Percentiles rank a stretch among this genome's conserved stretches.
These are phyloP conservation scores for Drosophila fulvimacula DNA, from an alignment of 2,888 invertebrate species.

Conservation along the genomic window DNA sequence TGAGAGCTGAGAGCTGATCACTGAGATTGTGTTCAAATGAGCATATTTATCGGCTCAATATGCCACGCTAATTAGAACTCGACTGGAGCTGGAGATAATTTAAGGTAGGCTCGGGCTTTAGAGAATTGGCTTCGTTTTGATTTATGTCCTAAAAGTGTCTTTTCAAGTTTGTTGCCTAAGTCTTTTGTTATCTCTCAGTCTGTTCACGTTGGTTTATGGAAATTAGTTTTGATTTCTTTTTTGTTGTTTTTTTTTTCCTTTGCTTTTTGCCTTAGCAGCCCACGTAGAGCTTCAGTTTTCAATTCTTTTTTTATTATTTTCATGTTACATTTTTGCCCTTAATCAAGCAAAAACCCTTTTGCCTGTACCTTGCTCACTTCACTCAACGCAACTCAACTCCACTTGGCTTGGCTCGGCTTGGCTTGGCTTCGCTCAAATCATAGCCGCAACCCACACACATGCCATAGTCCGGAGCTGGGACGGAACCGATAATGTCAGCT, in stretches of 20 bases:
- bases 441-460: slow-evolving; percentile 69
- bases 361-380: slow-evolving; percentile 49
- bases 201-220: slow-evolving; percentile 29
- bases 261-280: slow-evolving; percentile 53
- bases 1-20: slow-evolving; percentile 3
- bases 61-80: slow-evolving; percentile 7
- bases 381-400: slow-evolving; percentile 43
- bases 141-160: slow-evolving; percentile 18
- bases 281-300: slow-evolving; percentile 65
- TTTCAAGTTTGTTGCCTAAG: slow-evolving; percentile 56
- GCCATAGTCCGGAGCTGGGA: slow-evolving; percentile 46
- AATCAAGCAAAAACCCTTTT: slow-evolving; percentile 72
- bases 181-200: slow-evolving; percentile 51
- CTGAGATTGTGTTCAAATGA: slow-evolving; percentile 2
- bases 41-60: slow-evolving; percentile 2
- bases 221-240: slow-evolving; percentile 43
- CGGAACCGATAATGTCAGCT: slow-evolving; percentile 69
- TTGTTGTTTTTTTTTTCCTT: slow-evolving; percentile 34
- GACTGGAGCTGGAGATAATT: not conserved
- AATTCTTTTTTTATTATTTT: slow-evolving; percentile 40
- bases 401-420: slow-evolving; percentile 8
- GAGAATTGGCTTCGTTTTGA: not conserved
- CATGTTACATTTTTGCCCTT: slow-evolving; percentile 62
- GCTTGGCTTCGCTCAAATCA: slow-evolving; percentile 49
- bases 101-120: not conserved